Evolutionary conservation across 64 coral and sea anemone species (phyloP), one percentile per base, ranked within the genome.

Genomic region (Platygyra sinensis): DNA sequence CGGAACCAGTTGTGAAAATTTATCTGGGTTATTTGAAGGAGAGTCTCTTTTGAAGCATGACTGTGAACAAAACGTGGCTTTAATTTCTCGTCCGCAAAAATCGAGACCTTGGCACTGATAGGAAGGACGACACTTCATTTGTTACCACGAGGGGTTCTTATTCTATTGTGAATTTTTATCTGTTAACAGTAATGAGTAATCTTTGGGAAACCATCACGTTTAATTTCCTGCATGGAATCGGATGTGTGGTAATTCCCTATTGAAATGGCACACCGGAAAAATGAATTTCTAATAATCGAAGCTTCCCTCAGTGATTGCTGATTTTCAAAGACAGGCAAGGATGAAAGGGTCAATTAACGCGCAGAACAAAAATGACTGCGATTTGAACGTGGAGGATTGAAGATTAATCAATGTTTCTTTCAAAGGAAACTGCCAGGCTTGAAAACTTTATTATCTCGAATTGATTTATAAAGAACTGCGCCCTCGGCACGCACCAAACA

Each of bases 171-270:
- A 77, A 15, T 77, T 50, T 8, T 49, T 22, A 77, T 77, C 38
- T 30, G 38, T 46, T 77, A 50, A 9, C 18, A 10, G 74, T 80
- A 80, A 61, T 30, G 78, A 80, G 52, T 0, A n/a, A n/a, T 61
- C 78, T 80, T 80, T 29, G 38, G 39, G 62, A 60, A 61, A 31
- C 27, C 11, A 80, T 25, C 76, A 57, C 51, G 8, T 83, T 38
- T 51, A 19, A 85, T 85, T 85, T 85, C 81, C 81, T 80, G 75
- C 38, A 52, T 5, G 65, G 52, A 61, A 61, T 80, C 78, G 78
- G 78, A 80, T 80, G 78, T 31, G 54, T 60, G 55, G 15, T 61
- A 61, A 80, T 61, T 61, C 27, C 30, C 55, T 30, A 80, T 80
- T 60, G 78, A 80, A 61, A 61, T 32, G 25, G 17, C 29, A 61